Evolutionary conservation across 2,888 invertebrate genomes (phyloP), one percentile per base, ranked within the genome.

Genomic region (Cephonodes hylas): DNA sequence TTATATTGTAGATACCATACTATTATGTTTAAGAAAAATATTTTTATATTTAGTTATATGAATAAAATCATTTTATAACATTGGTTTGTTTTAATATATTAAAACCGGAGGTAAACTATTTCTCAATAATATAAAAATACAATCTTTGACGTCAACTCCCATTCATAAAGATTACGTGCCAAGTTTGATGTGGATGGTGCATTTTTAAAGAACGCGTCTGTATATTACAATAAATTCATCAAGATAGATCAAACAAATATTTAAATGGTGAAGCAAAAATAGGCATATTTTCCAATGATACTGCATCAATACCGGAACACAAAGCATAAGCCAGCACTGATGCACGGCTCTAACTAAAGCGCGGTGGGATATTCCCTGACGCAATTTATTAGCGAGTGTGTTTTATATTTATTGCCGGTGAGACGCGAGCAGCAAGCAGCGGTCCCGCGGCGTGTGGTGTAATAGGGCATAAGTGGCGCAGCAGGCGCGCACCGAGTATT

Each of bases 401-500:
- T 84, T 84, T 88, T 89, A 88, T 89, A 88, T 88, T 81, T 86
- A 85, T 81, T 81, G 77, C 75, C 73, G 80, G 76, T 74, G 73
- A 73, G 79, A 76, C 69, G 66, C 63, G 70, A 67, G 66, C 66
- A 66, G 74, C 69, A 71, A 67, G 71, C 73, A 65, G 74, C 71
- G 76, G 77, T 76, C 70, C 73, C 75, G 79, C 75, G 73, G 79
- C 78, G 72, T 85, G 83, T 81, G 87, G 84, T 88, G 85, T 86
- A 84, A 86, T 82, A 84, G 85, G 83, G 80, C 83, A 82, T 77
- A 83, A 87, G 88, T 85, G 85, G 84, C 81, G 79, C 80, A 80
- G 83, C 79, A 71, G 75, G 79, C 77, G 70, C 69, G 71, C 73
- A 75, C 73, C 68, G 68, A 65, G 76, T 75, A 77, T 86, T 91